Conservation (phyloP, 2,113 vertebrate species). For the Lagopus leucura region DNA sequence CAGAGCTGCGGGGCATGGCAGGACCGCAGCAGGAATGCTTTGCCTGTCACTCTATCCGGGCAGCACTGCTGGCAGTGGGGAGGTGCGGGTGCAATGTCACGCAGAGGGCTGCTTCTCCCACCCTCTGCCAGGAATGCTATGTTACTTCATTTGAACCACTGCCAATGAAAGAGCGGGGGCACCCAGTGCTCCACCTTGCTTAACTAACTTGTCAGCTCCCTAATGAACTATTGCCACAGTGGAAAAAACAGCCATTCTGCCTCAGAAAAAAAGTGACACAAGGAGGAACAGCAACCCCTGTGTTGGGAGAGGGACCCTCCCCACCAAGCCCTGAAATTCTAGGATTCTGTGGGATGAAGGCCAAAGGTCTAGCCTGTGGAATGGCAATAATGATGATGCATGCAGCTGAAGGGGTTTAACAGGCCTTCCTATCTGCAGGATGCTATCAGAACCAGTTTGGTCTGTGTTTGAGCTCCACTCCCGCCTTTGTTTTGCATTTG, state of each 20-base stretch:
- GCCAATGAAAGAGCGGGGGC: neutral
- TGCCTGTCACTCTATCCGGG: neutral
- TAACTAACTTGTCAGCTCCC: neutral
- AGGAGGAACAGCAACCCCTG: neutral
- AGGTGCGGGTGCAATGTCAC: neutral
- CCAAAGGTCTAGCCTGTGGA: neutral
- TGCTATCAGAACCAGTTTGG: slow-evolving; percentile 44
- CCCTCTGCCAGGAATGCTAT: neutral
- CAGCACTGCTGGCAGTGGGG: neutral
- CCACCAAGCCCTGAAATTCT: neutral
- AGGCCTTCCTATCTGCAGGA: slow-evolving; percentile 17
- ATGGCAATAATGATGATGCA: slow-evolving; percentile 15
- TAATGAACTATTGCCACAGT: accelerated
- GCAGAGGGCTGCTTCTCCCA: neutral
- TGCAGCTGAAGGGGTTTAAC: slow-evolving; percentile 27
- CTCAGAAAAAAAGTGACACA: neutral
- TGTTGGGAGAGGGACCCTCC: neutral
- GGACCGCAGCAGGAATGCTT: slow-evolving; percentile 3
- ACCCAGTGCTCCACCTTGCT: neutral
- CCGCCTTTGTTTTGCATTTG: neutral
- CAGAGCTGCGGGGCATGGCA: neutral
- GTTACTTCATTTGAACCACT: neutral
- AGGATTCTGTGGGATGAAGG: neutral
- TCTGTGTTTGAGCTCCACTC: slow-evolving; percentile 7
- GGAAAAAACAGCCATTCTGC: neutral